Percentiles rank a stretch among this genome's conserved stretches.
Evolutionary conservation across 2,113 vertebrate species (phyloP).

Genomic region (Phalacrocorax brasilianus): DNA sequence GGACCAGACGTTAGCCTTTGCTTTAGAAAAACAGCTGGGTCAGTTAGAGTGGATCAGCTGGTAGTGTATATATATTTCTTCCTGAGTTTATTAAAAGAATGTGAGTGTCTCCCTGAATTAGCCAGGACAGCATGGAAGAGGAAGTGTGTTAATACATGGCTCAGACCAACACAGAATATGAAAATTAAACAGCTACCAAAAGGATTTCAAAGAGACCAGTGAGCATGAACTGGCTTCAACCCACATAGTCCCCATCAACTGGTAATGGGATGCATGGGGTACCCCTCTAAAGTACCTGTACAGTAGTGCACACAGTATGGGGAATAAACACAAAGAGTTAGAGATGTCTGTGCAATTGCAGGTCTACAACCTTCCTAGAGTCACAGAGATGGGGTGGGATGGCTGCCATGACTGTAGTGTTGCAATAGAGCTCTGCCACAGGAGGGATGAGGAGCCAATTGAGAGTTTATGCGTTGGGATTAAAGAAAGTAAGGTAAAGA

Average conservation of each 20-base stretch:
- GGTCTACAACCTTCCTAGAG: background rate
- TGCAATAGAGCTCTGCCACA: background rate
- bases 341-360: background rate
- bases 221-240: background rate
- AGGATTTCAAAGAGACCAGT: background rate
- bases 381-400: background rate
- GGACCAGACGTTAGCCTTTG: background rate
- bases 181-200: background rate
- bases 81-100: background rate
- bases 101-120: background rate
- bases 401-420: background rate
- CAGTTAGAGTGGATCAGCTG: background rate
- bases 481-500: background rate
- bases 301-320: too few species aligned
- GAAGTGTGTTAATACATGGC: background rate
- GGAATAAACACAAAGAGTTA: background rate
- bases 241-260: accelerated
- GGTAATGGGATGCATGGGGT: background rate
- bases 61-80: background rate
- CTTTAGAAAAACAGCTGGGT: background rate
- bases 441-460: background rate
- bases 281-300: background rate
- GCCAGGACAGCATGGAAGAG: background rate
- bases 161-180: background rate
- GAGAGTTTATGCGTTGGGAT: background rate